Evolutionary conservation across 37 sponge, comb jelly and placozoan species (phyloP).

Genomic region (Petrosia ficiformis): DNA sequence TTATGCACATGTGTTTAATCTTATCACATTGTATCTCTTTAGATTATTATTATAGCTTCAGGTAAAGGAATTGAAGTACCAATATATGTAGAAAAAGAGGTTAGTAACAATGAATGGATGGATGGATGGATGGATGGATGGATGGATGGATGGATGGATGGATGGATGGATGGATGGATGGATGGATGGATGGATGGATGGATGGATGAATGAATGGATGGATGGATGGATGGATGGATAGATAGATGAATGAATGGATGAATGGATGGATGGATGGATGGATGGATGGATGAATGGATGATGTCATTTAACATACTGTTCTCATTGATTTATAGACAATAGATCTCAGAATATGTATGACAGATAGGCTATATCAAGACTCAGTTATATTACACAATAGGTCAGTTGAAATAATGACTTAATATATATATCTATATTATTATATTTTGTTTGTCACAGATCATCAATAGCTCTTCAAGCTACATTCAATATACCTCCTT

Average conservation of each 20-base stretch:
- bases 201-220: too few species aligned
- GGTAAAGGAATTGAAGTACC: conserved; percentile 72
- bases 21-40: neutral
- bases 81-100: conserved; percentile 62
- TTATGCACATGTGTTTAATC: too few species aligned
- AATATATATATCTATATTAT: neutral
- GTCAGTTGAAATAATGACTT: conserved; percentile 5
- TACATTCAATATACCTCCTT: conserved; percentile 61
- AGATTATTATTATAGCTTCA: conserved; percentile 47
- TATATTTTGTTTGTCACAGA: conserved; percentile 11
- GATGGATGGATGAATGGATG: too few species aligned
- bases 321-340: conserved; percentile 39
- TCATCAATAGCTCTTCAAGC: conserved; percentile 51
- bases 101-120: too few species aligned
- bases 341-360: conserved; percentile 74
- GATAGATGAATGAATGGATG: too few species aligned
- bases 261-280: too few species aligned
- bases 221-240: too few species aligned
- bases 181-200: too few species aligned
- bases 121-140: too few species aligned
- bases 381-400: conserved; percentile 81
- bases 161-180: too few species aligned
- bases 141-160: too few species aligned
- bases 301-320: too few species aligned
- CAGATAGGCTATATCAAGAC: conserved; percentile 81